Conservation (phyloP, 2,797 vertebrate species). For the Chiroxiphia lanceolata region DNA sequence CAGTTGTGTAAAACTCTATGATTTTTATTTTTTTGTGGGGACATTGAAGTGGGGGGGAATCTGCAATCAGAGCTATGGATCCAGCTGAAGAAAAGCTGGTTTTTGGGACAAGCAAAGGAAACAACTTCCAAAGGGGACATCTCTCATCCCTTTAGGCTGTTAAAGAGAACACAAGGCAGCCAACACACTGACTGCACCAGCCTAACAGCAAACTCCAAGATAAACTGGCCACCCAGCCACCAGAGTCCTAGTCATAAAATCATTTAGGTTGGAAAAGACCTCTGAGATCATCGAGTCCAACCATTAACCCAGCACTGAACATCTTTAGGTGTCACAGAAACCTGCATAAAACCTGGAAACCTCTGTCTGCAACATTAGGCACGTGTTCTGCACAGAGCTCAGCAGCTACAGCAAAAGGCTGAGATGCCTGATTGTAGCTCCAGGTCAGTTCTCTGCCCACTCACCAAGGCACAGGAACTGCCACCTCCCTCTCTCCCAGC, state of each 20-base stretch:
- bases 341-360: neutral
- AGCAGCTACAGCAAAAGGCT: neutral
- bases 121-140: neutral
- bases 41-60: neutral
- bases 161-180: neutral
- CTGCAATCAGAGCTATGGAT: neutral
- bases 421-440: neutral
- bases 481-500: neutral
- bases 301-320: neutral
- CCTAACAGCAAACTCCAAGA: neutral
- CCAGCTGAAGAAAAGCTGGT: neutral
- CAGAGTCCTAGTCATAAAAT: fast-evolving
- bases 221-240: neutral
- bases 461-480: neutral
- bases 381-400: neutral
- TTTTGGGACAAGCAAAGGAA: neutral
- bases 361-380: neutral
- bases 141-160: neutral
- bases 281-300: fast-evolving
- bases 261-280: neutral
- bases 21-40: neutral
- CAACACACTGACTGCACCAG: neutral
- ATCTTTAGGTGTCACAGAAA: neutral
- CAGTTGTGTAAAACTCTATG: neutral
- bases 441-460: neutral